A percentile compares a stretch with the other conserved stretches of the same genome.
Evolutionary conservation across 2,888 invertebrate genomes (phyloP).

Genomic region (Zeuzera pyrina): DNA sequence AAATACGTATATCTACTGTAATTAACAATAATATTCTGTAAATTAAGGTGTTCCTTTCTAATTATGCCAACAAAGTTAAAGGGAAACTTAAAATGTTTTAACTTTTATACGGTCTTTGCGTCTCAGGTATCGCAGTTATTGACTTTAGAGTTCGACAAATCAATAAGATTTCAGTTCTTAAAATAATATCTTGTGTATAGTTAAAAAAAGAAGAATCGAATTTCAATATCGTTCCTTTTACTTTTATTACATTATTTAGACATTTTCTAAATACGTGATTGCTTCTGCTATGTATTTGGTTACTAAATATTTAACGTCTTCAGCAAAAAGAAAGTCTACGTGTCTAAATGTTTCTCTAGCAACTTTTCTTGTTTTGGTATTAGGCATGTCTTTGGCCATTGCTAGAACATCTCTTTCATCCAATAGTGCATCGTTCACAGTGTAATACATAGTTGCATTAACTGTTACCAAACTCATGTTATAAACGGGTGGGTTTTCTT

Average conservation of each 20-base stretch:
- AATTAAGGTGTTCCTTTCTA: too few species aligned
- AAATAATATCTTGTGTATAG: not conserved
- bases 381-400: constrained; percentile 41
- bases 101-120: too few species aligned
- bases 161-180: not conserved
- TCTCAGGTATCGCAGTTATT: too few species aligned
- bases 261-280: constrained; percentile 11
- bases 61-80: too few species aligned
- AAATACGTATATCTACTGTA: too few species aligned
- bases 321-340: constrained; percentile 30
- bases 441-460: constrained; percentile 41
- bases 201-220: constrained; percentile 1
- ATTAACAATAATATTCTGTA: too few species aligned
- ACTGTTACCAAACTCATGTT: constrained; percentile 32
- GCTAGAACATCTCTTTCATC: constrained; percentile 38
- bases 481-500: constrained; percentile 31
- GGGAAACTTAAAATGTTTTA: too few species aligned
- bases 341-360: constrained; percentile 35
- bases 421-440: constrained; percentile 31
- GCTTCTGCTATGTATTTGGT: constrained; percentile 35
- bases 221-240: constrained; percentile 4
- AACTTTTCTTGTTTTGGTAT: constrained; percentile 31
- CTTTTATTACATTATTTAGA: constrained; percentile 5
- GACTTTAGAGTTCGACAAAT: not conserved
- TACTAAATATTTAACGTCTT: constrained; percentile 39